These are phyloP conservation scores for Tringa solitaria DNA, from an alignment of 2,113 vertebrate genomes.

Conservation along the genomic window DNA sequence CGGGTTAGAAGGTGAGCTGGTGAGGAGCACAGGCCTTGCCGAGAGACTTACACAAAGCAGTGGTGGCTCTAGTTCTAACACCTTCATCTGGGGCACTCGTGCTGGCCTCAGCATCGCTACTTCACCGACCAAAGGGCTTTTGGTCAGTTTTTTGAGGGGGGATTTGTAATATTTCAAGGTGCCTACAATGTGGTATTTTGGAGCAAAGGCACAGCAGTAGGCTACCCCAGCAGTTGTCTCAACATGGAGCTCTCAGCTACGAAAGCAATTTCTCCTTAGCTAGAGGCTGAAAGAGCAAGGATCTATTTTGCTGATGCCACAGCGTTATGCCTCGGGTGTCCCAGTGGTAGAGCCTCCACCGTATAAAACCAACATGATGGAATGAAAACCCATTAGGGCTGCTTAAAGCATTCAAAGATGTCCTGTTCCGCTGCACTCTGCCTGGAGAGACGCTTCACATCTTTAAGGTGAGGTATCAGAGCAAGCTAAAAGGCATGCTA, in stretches of 20 bases:
- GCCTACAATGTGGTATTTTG: background rate
- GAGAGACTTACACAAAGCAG: background rate
- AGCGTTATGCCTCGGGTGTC: background rate
- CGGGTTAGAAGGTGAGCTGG: conserved; percentile 74
- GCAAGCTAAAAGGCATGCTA: background rate
- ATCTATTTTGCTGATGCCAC: background rate
- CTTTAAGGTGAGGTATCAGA: background rate
- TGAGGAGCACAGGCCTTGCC: conserved; percentile 24
- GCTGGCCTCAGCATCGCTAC: background rate
- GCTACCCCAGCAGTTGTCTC: background rate
- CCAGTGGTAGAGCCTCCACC: background rate
- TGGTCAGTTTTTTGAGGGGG: background rate
- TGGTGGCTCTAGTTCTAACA: background rate
- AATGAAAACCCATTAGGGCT: background rate
- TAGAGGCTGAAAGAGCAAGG: background rate
- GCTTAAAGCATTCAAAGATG: background rate
- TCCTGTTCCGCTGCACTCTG: background rate
- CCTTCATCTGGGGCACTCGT: background rate
- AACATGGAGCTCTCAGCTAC: background rate
- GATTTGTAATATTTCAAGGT: background rate
- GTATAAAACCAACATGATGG: background rate
- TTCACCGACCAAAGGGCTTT: background rate
- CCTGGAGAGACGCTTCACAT: background rate
- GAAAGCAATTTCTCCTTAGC: background rate
- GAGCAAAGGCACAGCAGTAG: background rate